A percentile compares a stretch with the other conserved stretches of the same genome.
Evolutionary conservation across 2,797 vertebrate species (phyloP).

Genomic region (Cossypha caffra): DNA sequence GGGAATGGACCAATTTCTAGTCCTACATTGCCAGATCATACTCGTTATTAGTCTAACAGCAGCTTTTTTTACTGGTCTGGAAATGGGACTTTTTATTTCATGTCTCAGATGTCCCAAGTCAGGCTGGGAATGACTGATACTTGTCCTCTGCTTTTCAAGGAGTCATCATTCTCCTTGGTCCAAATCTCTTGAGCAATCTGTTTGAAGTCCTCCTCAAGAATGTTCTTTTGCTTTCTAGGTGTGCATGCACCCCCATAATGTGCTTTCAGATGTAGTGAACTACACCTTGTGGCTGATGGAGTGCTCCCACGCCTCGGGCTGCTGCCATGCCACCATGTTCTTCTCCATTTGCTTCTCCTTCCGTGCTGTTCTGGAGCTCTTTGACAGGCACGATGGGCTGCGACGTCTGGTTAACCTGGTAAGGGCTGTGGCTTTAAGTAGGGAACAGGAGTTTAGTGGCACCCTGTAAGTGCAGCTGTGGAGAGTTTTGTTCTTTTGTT

Average conservation of each 20-base stretch:
- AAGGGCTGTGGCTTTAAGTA: background rate
- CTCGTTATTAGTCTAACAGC: background rate
- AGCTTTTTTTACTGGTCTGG: background rate
- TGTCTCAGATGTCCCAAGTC: background rate
- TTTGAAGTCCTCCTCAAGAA: background rate
- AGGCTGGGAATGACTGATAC: background rate
- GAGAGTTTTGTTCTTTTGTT: background rate
- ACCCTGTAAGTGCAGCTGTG: background rate
- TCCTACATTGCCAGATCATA: background rate
- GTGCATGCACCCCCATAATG: conserved; percentile 94
- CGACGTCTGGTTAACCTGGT: conserved; percentile 96
- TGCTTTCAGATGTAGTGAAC: conserved; percentile 93
- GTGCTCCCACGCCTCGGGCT: conserved; percentile 96
- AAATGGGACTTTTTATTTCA: background rate
- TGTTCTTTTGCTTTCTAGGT: conserved; percentile 78
- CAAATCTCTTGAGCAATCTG: background rate
- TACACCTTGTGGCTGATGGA: conserved; percentile 98
- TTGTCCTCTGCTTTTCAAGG: background rate
- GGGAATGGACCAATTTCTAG: background rate
- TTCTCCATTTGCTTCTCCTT: conserved; percentile 99
- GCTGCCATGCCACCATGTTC: conserved; percentile 99
- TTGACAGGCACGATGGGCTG: conserved; percentile 95
- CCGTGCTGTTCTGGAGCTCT: conserved; percentile 95
- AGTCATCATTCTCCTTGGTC: background rate
- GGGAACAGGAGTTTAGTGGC: background rate